Evolutionary conservation across 1,140 invertebrate species (phyloP).

Genomic region (Mercenaria mercenaria): DNA sequence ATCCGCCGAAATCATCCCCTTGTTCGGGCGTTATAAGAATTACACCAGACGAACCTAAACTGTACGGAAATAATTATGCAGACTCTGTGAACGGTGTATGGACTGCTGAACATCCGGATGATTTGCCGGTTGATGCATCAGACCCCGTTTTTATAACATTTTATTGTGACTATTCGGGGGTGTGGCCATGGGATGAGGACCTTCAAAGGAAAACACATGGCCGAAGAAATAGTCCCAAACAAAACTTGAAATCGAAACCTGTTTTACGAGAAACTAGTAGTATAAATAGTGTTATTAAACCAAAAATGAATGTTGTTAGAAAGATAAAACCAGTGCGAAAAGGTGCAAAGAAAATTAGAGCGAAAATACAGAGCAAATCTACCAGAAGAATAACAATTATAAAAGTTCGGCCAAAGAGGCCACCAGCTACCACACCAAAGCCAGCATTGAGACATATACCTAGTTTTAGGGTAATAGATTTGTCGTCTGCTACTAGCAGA

Average conservation of each 20-base stretch:
- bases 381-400: constrained; percentile 26
- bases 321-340: not conserved
- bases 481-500: constrained; percentile 36
- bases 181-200: constrained; percentile 57
- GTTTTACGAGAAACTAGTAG: not conserved
- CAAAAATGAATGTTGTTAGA: not conserved
- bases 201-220: constrained; percentile 22
- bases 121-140: constrained; percentile 32
- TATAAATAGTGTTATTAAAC: not conserved
- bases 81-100: constrained; percentile 57
- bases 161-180: constrained; percentile 60
- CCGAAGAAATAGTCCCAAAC: not conserved
- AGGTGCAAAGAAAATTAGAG: not conserved
- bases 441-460: not conserved
- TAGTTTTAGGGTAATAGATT: constrained; percentile 37
- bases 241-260: not conserved
- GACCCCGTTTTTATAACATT: constrained; percentile 56
- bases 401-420: not conserved
- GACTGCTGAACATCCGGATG: constrained; percentile 39
- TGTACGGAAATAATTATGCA: constrained; percentile 60
- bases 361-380: not conserved
- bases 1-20: constrained; percentile 26
- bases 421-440: not conserved
- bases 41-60: constrained; percentile 36
- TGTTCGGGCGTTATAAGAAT: constrained; percentile 60